Conservation (phyloP, 92 coral and sea anemone species). For the Palythoa grandis region DNA sequence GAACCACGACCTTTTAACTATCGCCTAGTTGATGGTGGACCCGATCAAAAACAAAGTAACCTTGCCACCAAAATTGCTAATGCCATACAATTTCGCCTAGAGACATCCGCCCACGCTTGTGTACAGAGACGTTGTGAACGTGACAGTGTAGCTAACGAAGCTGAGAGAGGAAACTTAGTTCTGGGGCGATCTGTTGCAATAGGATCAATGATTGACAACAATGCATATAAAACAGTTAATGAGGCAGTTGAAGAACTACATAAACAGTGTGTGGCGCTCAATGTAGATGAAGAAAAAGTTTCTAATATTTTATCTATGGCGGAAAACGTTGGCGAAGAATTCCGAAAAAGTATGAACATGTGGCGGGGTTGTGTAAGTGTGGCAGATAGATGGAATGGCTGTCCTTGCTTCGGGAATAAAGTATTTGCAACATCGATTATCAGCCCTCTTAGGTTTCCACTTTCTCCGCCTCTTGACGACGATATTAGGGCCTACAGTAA, state of each 20-base stretch:
- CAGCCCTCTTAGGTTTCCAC: neutral
- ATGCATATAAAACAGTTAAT: constrained; percentile 22
- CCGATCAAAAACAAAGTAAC: constrained; percentile 65
- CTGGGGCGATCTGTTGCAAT: constrained; percentile 54
- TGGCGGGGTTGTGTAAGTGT: neutral
- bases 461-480: neutral
- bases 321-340: neutral
- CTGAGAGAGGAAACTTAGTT: constrained; percentile 66
- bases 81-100: constrained; percentile 61
- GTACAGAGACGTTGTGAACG: constrained; percentile 62
- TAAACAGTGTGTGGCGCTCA: neutral
- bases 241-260: neutral
- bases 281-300: neutral
- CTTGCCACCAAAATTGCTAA: constrained; percentile 59
- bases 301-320: neutral
- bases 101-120: constrained; percentile 55
- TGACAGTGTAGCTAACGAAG: constrained; percentile 68
- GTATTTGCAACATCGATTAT: constrained; percentile 3
- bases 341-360: neutral
- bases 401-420: constrained; percentile 10
- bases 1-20: neutral
- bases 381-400: constrained; percentile 2
- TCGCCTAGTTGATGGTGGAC: constrained; percentile 61
- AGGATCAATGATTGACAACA: constrained; percentile 53
- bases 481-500: neutral